These are phyloP conservation scores for Pempheris klunzingeri DNA, from an alignment of 2,797 vertebrate genomes.

Conservation along the genomic window DNA sequence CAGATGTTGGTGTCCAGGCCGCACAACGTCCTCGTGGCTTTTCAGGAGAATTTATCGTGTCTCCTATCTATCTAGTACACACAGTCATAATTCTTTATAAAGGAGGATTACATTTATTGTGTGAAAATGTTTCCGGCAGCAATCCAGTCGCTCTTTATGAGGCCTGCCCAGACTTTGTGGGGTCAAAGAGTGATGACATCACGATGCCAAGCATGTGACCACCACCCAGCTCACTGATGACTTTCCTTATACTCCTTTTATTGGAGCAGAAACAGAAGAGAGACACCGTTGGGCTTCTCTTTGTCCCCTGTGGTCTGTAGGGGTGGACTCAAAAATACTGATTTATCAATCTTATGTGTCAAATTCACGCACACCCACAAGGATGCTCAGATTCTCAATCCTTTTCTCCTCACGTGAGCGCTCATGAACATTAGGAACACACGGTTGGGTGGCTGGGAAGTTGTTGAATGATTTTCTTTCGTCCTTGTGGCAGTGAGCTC, in stretches of 20 bases:
- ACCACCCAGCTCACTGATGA: slow-evolving; percentile 2
- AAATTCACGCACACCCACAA: slow-evolving; percentile 44
- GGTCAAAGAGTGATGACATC: slow-evolving; percentile 27
- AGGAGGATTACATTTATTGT: slow-evolving; percentile 11
- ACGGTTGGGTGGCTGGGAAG: slow-evolving; percentile 19
- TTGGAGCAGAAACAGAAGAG: background rate
- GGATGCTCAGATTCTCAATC: slow-evolving; percentile 12
- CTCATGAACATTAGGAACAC: slow-evolving; percentile 19
- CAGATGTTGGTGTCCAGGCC: too few species aligned
- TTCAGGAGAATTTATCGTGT: background rate
- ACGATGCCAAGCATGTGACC: background rate
- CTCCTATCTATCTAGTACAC: background rate
- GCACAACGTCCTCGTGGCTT: background rate
- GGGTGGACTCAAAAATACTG: slow-evolving; percentile 31
- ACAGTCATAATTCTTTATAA: background rate
- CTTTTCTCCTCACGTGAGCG: slow-evolving; percentile 28
- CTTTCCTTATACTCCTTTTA: slow-evolving; percentile 15
- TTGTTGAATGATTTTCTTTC: slow-evolving; percentile 56
- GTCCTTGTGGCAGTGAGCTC: slow-evolving; percentile 21
- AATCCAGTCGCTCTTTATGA: slow-evolving; percentile 18
- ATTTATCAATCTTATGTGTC: slow-evolving; percentile 44
- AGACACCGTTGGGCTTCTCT: background rate
- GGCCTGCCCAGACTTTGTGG: slow-evolving; percentile 21
- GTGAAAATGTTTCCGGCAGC: slow-evolving; percentile 11
- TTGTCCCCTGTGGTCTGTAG: slow-evolving; percentile 16